Evolutionary conservation across 2,797 vertebrate species (phyloP).

Genomic region (Melanotaenia pygmaea): DNA sequence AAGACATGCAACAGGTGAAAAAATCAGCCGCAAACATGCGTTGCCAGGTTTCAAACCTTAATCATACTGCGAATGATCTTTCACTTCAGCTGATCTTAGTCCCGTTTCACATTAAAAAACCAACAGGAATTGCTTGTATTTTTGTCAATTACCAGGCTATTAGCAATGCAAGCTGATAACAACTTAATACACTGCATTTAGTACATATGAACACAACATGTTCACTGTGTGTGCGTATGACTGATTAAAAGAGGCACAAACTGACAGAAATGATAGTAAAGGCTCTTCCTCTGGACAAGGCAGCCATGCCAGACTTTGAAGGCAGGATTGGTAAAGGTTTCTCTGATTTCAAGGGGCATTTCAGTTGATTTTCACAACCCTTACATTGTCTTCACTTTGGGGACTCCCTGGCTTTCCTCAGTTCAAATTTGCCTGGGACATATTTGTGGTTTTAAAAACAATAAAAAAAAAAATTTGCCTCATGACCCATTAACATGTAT

Average conservation of each 20-base stretch:
- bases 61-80: not conserved
- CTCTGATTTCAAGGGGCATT: not conserved
- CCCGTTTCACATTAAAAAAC: not conserved
- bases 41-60: not conserved
- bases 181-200: not conserved
- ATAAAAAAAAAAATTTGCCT: no score
- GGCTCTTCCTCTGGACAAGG: not conserved
- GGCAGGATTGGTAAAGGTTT: not conserved
- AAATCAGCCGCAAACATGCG: constrained; percentile 1
- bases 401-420: no score
- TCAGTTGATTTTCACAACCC: not conserved
- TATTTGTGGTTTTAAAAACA: no score
- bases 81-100: not conserved
- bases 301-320: not conserved
- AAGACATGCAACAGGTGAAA: constrained; percentile 22
- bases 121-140: not conserved
- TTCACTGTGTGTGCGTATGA: no score
- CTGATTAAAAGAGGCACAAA: no score
- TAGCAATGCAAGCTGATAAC: not conserved
- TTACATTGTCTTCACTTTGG: no score
- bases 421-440: no score
- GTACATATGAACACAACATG: not conserved
- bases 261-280: no score
- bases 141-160: not conserved
- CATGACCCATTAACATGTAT: no score